These are phyloP conservation scores for Labia minor DNA, from an alignment of 2,888 invertebrate species.

Conservation along the genomic window DNA sequence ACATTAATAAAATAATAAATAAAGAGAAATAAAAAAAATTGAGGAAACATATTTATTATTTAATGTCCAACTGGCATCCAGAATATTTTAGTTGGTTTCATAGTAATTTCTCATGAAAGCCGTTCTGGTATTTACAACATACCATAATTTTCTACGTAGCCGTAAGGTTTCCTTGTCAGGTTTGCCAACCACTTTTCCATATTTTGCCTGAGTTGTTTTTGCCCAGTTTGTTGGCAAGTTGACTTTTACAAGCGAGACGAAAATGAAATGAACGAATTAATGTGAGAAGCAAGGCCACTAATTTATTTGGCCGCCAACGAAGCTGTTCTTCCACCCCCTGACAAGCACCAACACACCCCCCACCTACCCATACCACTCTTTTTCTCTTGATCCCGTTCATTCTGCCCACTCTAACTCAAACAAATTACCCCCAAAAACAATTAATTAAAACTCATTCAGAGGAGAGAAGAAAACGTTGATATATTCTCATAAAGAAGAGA, in stretches of 20 bases:
- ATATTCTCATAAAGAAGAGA: constrained; percentile 13
- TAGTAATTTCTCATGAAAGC: no score
- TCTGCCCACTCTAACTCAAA: constrained; percentile 1
- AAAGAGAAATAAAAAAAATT: no score
- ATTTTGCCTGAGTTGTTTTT: not conserved
- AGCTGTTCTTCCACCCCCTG: not conserved
- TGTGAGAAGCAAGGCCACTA: not conserved
- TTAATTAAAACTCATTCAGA: constrained; percentile 13
- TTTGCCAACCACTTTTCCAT: not conserved
- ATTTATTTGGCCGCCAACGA: constrained; percentile 13
- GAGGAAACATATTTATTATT: no score
- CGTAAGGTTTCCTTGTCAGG: not conserved
- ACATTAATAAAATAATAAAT: no score
- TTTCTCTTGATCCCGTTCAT: no score
- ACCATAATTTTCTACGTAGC: not conserved
- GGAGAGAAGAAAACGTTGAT: not conserved
- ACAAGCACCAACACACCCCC: not conserved
- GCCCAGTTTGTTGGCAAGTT: not conserved
- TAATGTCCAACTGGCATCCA: no score
- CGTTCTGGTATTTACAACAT: no score
- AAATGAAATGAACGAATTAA: constrained; percentile 5
- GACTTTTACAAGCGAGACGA: constrained; percentile 13
- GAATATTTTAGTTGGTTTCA: no score
- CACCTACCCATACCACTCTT: no score
- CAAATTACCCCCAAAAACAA: constrained; percentile 13